A percentile compares a stretch with the other conserved stretches of the same genome.
Conservation (phyloP, 2,888 invertebrate species). For the Xylota sylvarum region DNA sequence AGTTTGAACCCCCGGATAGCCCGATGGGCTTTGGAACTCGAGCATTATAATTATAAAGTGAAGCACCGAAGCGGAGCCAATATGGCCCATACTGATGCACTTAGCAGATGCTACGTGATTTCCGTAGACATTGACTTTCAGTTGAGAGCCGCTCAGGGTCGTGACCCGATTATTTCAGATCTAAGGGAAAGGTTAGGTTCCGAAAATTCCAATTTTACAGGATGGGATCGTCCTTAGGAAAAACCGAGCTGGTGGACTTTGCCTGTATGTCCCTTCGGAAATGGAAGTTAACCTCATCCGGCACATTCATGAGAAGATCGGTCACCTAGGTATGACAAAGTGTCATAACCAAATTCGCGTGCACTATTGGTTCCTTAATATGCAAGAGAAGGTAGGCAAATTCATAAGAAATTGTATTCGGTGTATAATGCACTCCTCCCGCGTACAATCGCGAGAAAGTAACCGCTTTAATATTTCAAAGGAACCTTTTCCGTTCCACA, state of each 20-base stretch:
- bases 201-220: no score
- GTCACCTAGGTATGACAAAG: conserved; percentile 13
- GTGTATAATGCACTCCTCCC: no score
- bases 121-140: conserved; percentile 26
- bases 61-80: conserved; percentile 27
- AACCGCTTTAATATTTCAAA: neutral
- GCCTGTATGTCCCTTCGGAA: no score
- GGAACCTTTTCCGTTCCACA: neutral
- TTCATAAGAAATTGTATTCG: no score
- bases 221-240: conserved; percentile 4
- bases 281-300: conserved; percentile 28
- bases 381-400: conserved; percentile 2
- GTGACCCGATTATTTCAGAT: neutral
- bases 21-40: conserved; percentile 79
- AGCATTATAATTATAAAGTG: conserved; percentile 80
- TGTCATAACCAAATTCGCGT: conserved; percentile 11
- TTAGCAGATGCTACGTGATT: neutral
- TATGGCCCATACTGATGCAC: neutral
- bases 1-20: conserved; percentile 79
- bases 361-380: conserved; percentile 28
- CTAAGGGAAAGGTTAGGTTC: no score
- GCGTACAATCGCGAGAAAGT: neutral
- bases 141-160: neutral
- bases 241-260: neutral
- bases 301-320: conserved; percentile 21